These are phyloP conservation scores for Heliothis subflexa DNA, from an alignment of 1,140 invertebrate species.

Conservation along the genomic window DNA sequence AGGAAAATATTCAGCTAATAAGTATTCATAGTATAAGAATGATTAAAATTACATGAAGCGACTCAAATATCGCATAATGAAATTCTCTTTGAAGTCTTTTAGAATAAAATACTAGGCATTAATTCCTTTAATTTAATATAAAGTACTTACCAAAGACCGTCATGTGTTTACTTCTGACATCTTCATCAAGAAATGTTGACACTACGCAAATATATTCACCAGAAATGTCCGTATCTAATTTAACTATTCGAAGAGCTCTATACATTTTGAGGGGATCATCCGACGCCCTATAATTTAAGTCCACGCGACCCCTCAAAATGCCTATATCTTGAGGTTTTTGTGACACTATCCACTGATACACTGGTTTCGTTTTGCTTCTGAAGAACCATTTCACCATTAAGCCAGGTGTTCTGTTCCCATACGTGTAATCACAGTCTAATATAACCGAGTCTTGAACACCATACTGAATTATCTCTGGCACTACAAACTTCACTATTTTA, in stretches of 20 bases:
- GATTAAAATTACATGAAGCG: too few relatives aligned
- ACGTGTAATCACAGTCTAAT: constrained; percentile 92
- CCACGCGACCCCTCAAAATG: constrained; percentile 88
- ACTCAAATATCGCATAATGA: too few relatives aligned
- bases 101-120: too few relatives aligned
- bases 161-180: constrained; percentile 89
- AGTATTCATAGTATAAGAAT: too few relatives aligned
- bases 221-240: constrained; percentile 89
- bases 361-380: constrained; percentile 88
- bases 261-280: constrained; percentile 87
- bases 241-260: constrained; percentile 89
- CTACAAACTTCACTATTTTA: constrained; percentile 89
- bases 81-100: not conserved
- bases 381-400: constrained; percentile 94
- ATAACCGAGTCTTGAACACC: constrained; percentile 89
- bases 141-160: constrained; percentile 89
- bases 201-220: constrained; percentile 92
- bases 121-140: not conserved
- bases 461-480: constrained; percentile 90
- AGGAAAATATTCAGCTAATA: too few relatives aligned
- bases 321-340: constrained; percentile 88
- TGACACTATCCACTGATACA: constrained; percentile 93
- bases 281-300: constrained; percentile 88
- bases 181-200: constrained; percentile 89
- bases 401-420: constrained; percentile 86